Evolutionary conservation across 23 tunicate genomes (phyloP), one percentile per base, ranked within the genome.

Genomic region (Diplosoma virens): DNA sequence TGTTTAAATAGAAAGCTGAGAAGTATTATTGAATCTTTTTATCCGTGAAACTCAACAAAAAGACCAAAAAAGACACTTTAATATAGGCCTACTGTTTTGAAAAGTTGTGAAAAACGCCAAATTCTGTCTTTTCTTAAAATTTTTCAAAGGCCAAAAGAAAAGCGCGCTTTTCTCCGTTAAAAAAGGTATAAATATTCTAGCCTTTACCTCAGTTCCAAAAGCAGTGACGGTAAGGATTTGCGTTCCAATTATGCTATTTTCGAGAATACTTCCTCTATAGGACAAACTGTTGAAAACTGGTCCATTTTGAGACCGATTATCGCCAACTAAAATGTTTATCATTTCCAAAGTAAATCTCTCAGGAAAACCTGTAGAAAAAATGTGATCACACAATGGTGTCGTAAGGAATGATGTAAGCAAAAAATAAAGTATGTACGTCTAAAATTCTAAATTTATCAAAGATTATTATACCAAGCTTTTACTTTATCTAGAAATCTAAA

Each of bases 331-430:
- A 21, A 82, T 75, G 45, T 73, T 47, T 16, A 82, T 1, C 1
- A 23, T 35, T 60, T 47, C 23, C 45, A 77, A 36, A 26, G 71
- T 18, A 31, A 17, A 81, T 41, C 41, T 30, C 1, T 77, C 34
- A 2, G 86, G 86, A 1, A 32, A 22, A 37, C 79, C 86, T 81
- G 30, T n/a, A n/a, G n/a, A n/a, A n/a, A n/a, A n/a, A n/a, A n/a
- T n/a, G n/a, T n/a, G n/a, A n/a, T n/a, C n/a, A n/a, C n/a, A n/a
- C n/a, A n/a, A n/a, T n/a, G n/a, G n/a, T n/a, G n/a, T n/a, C n/a
- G n/a, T n/a, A n/a, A n/a, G n/a, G n/a, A n/a, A n/a, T n/a, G n/a
- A n/a, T n/a, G n/a, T n/a, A n/a, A n/a, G n/a, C n/a, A n/a, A n/a
- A n/a, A n/a, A n/a, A n/a, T n/a, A n/a, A n/a, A n/a, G n/a, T n/a